A percentile compares a stretch with the other conserved stretches of the same genome.
Evolutionary conservation across 2,888 invertebrate genomes (phyloP).

Genomic region (Drosophila nr. medialis): DNA sequence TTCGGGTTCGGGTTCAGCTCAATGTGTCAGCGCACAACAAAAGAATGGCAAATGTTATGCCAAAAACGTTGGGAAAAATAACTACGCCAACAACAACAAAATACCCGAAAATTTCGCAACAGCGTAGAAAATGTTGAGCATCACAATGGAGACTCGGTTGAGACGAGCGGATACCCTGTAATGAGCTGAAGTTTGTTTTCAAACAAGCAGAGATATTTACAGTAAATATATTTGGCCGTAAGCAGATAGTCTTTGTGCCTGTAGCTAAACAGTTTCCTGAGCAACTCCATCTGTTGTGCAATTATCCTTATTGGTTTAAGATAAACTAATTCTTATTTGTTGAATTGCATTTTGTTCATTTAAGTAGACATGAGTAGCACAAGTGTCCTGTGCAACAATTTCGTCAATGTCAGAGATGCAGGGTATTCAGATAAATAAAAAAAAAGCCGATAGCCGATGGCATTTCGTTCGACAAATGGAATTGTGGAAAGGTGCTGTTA

Average conservation of each 20-base stretch:
- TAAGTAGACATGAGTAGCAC: no score
- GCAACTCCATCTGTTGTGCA: background rate
- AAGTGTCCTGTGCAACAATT: background rate
- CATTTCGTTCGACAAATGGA: constrained; percentile 27
- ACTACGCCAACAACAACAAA: constrained; percentile 22
- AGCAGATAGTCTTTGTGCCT: background rate
- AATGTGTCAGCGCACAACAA: constrained; percentile 60
- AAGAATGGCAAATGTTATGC: constrained; percentile 45
- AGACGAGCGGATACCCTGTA: background rate
- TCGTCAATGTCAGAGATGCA: background rate
- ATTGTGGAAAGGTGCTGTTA: constrained; percentile 19
- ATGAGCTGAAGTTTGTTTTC: background rate
- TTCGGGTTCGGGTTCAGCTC: constrained; percentile 34
- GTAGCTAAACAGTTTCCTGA: background rate
- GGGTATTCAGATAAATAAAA: background rate
- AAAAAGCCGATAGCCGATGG: constrained; percentile 11
- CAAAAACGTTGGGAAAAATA: constrained; percentile 30
- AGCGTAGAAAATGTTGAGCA: constrained; percentile 12
- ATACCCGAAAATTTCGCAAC: constrained; percentile 71
- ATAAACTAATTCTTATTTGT: background rate
- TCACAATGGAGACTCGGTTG: background rate
- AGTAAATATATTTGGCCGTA: background rate
- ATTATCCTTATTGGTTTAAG: background rate
- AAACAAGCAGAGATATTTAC: background rate
- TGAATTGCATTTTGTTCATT: background rate